A percentile compares a stretch with the other conserved stretches of the same genome.
Conservation (phyloP, 2,797 vertebrate genomes). For the Hephaestus fuliginosus region DNA sequence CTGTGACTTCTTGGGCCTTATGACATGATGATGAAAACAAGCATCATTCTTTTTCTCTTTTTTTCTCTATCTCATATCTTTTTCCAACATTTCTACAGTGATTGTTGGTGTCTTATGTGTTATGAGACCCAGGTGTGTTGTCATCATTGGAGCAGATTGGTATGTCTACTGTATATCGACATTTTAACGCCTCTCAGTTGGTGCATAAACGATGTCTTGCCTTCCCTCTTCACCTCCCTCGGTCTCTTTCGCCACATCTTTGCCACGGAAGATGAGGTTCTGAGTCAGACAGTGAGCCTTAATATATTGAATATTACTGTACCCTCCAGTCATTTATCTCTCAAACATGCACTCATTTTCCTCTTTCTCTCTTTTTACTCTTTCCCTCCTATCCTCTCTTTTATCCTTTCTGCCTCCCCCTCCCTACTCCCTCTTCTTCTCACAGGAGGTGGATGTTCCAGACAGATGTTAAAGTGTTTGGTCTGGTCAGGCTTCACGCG, state of each 20-base stretch:
- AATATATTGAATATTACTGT: conserved; percentile 23
- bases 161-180: conserved; percentile 10
- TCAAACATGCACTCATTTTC: conserved; percentile 22
- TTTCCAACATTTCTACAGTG: background rate
- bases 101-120: background rate
- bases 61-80: background rate
- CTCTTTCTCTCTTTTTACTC: conserved; percentile 1
- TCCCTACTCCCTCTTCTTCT: conserved; percentile 38
- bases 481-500: conserved; percentile 91
- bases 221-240: background rate
- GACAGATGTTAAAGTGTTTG: conserved; percentile 93
- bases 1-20: background rate
- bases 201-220: conserved; percentile 15
- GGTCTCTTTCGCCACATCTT: background rate
- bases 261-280: conserved; percentile 9
- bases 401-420: background rate
- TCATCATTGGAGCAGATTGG: background rate
- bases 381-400: conserved; percentile 3
- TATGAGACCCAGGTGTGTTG: conserved; percentile 18
- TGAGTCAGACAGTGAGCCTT: conserved; percentile 40
- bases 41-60: too few relatives aligned
- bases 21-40: too few relatives aligned
- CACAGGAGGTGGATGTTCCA: conserved; percentile 92
- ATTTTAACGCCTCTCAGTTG: conserved; percentile 26
- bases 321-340: conserved; percentile 36